A percentile compares a stretch with the other conserved stretches of the same genome.
These are phyloP conservation scores for Pemphredon lugubris DNA, from an alignment of 2,888 invertebrate genomes.

Conservation along the genomic window DNA sequence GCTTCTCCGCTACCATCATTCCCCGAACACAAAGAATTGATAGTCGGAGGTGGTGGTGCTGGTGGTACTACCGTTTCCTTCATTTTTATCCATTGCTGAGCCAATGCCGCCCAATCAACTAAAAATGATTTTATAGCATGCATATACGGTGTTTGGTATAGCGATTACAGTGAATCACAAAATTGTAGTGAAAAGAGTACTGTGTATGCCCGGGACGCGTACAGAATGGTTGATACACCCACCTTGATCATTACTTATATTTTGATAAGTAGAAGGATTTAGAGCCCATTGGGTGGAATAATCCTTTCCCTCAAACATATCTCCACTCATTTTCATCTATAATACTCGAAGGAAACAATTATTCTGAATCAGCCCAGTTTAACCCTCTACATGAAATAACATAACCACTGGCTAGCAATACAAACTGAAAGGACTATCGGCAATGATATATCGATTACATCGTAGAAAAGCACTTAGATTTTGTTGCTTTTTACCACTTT, in stretches of 20 bases:
- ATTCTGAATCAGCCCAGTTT: conserved; percentile 33
- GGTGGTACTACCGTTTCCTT: conserved; percentile 88
- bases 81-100: conserved; percentile 99
- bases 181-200: conserved; percentile 1
- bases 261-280: conserved; percentile 91
- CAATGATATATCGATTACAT: conserved; percentile 25
- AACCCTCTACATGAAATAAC: conserved; percentile 39
- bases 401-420: conserved; percentile 16
- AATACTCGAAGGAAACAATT: conserved; percentile 27
- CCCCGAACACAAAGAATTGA: conserved; percentile 78
- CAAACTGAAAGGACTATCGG: conserved; percentile 14
- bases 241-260: conserved; percentile 90
- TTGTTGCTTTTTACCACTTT: conserved; percentile 29
- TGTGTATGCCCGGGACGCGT: not conserved
- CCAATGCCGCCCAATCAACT: conserved; percentile 98
- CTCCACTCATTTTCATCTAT: conserved; percentile 77
- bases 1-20: conserved; percentile 90
- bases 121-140: too few species aligned
- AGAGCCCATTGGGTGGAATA: conserved; percentile 90
- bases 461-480: conserved; percentile 18
- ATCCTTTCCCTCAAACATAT: conserved; percentile 83
- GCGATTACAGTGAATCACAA: conserved; percentile 14
- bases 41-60: conserved; percentile 84
- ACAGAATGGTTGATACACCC: conserved; percentile 41
- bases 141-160: conserved; percentile 52